Percentiles rank a stretch among this genome's conserved stretches.
These are phyloP conservation scores for Agapornis canus DNA, from an alignment of 2,797 vertebrate genomes.

Conservation along the genomic window DNA sequence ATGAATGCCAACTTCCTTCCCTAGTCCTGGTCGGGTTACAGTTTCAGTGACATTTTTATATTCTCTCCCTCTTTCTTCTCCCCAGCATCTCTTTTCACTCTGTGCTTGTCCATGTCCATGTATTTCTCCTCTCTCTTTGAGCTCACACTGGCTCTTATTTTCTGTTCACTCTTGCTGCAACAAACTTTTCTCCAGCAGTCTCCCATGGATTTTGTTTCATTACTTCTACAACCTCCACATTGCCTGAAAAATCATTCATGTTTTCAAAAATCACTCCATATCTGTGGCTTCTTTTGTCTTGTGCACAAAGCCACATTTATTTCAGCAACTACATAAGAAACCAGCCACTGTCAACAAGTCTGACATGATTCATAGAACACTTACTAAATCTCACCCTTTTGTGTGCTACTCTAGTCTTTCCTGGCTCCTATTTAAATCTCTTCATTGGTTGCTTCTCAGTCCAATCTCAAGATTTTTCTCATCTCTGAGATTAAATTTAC, in stretches of 20 bases:
- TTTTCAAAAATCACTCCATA: slow-evolving; percentile 1
- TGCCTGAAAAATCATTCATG: background rate
- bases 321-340: background rate
- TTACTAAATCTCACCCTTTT: background rate
- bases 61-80: background rate
- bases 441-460: background rate
- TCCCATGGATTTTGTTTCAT: background rate
- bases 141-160: background rate
- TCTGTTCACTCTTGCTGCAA: background rate
- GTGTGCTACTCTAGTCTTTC: background rate
- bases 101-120: background rate
- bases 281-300: background rate
- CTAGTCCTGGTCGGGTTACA: background rate
- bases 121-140: background rate
- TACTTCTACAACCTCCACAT: background rate
- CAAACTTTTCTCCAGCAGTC: background rate
- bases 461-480: background rate
- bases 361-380: background rate
- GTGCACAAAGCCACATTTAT: background rate
- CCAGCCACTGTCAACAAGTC: background rate
- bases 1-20: background rate
- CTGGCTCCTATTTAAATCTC: background rate
- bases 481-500: background rate
- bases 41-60: background rate
- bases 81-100: background rate